A percentile compares a stretch with the other conserved stretches of the same genome.
phyloP scores from a whole-genome alignment of 1,140 invertebrate species.

The Caenorhabditis elegans region WBcel235 BX284605.5:13114001-13114500 shows the following conservation, averaged over 20 bases:
- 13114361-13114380: too few species aligned
- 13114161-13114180: constrained; percentile 26
- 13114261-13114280: constrained; percentile 32
- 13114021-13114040: constrained; percentile 1
- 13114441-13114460: too few species aligned
- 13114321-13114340: neutral
- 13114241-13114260: constrained; percentile 25
- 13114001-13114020: neutral
- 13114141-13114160: neutral
- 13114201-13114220: neutral
- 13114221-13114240: constrained; percentile 17
- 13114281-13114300: constrained; percentile 23
- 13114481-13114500: too few species aligned
- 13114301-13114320: neutral
- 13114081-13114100: neutral
- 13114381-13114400: too few species aligned
- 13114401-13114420: too few species aligned
- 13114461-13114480: too few species aligned
- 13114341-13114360: too few species aligned
- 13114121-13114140: neutral
- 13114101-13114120: constrained; percentile 15
- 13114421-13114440: too few species aligned
- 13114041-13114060: neutral
- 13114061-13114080: too few species aligned
- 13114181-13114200: neutral